A percentile compares a stretch with the other conserved stretches of the same genome.
Conservation (phyloP, 2,113 vertebrate species). For the Mola mola region DNA sequence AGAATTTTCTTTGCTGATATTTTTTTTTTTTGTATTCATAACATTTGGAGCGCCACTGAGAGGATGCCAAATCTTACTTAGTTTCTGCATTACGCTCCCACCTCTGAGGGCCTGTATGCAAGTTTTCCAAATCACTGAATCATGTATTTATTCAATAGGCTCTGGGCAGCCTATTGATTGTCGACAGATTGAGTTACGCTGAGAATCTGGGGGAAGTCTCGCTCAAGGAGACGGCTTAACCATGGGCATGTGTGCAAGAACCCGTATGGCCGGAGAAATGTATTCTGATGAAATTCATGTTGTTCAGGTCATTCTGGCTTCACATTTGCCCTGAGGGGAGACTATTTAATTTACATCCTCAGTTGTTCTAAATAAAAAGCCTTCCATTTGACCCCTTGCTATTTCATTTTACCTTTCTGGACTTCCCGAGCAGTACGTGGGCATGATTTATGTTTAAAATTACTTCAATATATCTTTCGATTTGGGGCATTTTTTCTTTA, state of each 20-base stretch:
- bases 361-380: constrained; percentile 11
- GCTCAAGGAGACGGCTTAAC: constrained; percentile 66
- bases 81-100: constrained; percentile 23
- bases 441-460: not conserved
- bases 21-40: not conserved
- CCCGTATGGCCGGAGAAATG: constrained; percentile 61
- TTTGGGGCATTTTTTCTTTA: not conserved
- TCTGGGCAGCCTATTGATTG: constrained; percentile 74
- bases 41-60: constrained; percentile 6
- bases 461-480: not conserved
- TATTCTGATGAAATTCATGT: constrained; percentile 59
- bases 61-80: constrained; percentile 5
- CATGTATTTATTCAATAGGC: constrained; percentile 78
- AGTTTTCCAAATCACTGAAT: constrained; percentile 70
- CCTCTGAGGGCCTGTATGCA: constrained; percentile 29
- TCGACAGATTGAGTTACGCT: constrained; percentile 74
- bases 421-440: not conserved
- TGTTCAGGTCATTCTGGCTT: constrained; percentile 62
- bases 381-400: not conserved
- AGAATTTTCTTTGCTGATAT: constrained; percentile 3
- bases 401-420: not conserved
- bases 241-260: constrained; percentile 74
- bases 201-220: constrained; percentile 71
- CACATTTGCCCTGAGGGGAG: constrained; percentile 49
- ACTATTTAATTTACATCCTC: constrained; percentile 41